phyloP scores from a whole-genome alignment of 2,113 vertebrate genomes.

The Pseudolaguvia tuberculata region DNA sequence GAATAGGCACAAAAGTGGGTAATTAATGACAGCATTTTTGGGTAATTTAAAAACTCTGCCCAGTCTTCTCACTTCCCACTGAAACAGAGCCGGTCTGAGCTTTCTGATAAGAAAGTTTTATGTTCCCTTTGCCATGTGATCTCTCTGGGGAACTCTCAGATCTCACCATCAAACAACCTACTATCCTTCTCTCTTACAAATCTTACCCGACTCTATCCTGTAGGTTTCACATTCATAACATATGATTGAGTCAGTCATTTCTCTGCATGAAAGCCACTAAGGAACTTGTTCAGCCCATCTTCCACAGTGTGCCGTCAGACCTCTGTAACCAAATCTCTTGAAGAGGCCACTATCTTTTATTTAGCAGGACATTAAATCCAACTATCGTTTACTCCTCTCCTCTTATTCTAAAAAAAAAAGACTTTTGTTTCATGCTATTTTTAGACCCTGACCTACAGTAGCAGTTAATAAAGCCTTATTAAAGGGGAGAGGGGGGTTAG shows the following conservation, averaged over 20 bases:
- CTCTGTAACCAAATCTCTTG: background rate
- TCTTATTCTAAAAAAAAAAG: background rate
- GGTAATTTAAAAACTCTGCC: too few species aligned
- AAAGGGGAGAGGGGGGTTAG: background rate
- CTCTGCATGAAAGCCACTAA: background rate
- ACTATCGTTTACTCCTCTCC: background rate
- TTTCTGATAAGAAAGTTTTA: slow-evolving; percentile 8
- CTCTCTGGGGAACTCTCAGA: background rate
- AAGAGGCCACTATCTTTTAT: background rate
- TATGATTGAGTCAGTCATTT: background rate
- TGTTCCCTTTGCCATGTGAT: background rate
- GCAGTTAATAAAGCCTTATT: background rate
- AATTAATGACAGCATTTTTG: too few species aligned
- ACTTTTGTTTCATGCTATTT: background rate
- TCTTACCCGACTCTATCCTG: background rate
- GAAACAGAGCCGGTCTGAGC: background rate
- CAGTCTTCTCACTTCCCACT: too few species aligned
- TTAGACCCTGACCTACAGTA: background rate
- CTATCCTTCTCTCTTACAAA: background rate
- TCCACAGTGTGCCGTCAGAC: background rate
- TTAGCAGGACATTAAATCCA: background rate
- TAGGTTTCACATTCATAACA: slow-evolving; percentile 5
- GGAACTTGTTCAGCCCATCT: slow-evolving; percentile 8
- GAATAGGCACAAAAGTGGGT: too few species aligned
- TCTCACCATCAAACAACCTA: too few species aligned